Evolutionary conservation across 1,140 invertebrate genomes (phyloP).

Genomic region (Scaptodrosophila lebanonensis): DNA sequence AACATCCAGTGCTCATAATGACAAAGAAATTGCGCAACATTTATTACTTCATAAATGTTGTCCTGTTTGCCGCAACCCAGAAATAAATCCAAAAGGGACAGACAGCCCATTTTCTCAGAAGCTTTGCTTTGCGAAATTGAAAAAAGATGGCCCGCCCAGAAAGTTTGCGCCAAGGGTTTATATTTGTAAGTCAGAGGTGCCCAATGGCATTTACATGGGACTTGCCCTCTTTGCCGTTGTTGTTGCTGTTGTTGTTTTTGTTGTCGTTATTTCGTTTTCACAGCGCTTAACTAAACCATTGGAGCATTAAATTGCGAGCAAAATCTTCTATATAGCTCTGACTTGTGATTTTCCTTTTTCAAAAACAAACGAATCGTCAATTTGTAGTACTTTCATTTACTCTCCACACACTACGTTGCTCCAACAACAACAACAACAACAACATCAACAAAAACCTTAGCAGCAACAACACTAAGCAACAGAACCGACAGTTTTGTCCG

Average conservation of each 20-base stretch:
- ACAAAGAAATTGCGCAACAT: slow-evolving; percentile 54
- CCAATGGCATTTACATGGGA: slow-evolving; percentile 26
- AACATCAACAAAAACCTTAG: not conserved
- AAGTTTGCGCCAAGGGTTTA: slow-evolving; percentile 53
- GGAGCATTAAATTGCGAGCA: slow-evolving; percentile 72
- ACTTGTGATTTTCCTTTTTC: slow-evolving; percentile 52
- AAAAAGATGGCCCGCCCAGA: slow-evolving; percentile 25
- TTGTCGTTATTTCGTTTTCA: slow-evolving; percentile 38
- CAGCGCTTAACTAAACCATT: slow-evolving; percentile 62
- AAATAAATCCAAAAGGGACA: slow-evolving; percentile 5
- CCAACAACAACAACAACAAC: slow-evolving; percentile 22
- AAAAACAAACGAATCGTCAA: slow-evolving; percentile 73
- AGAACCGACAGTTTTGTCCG: too few relatives aligned
- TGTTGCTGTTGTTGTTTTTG: slow-evolving; percentile 1
- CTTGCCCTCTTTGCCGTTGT: slow-evolving; percentile 8
- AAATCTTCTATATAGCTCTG: slow-evolving; percentile 24
- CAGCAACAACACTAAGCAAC: too few relatives aligned
- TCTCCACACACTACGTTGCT: slow-evolving; percentile 51
- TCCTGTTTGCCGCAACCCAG: not conserved
- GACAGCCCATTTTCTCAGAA: not conserved
- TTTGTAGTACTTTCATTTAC: slow-evolving; percentile 74
- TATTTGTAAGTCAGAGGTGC: slow-evolving; percentile 14
- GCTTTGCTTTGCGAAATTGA: too few relatives aligned
- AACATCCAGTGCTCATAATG: slow-evolving; percentile 36
- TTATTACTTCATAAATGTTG: slow-evolving; percentile 65